Conservation (phyloP, 2,797 vertebrate species). For the Thunnus albacares region DNA sequence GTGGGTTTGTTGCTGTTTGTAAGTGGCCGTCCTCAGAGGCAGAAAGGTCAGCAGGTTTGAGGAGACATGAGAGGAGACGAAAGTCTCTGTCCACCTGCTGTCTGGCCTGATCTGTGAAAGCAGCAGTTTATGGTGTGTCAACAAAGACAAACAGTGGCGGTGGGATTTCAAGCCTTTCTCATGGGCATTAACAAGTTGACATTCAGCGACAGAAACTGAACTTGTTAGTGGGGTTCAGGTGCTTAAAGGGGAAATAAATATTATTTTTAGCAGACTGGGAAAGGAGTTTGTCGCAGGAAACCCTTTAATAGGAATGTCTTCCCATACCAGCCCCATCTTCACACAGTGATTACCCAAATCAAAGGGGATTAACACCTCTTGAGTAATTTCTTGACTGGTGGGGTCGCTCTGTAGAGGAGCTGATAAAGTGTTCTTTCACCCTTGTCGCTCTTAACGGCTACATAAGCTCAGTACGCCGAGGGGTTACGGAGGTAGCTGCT, state of each 20-base stretch:
- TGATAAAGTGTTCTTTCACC: slow-evolving; percentile 70
- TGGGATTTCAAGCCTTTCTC: slow-evolving; percentile 15
- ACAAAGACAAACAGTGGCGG: slow-evolving; percentile 36
- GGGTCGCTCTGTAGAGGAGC: slow-evolving; percentile 50
- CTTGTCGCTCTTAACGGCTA: slow-evolving; percentile 51
- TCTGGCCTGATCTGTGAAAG: slow-evolving; percentile 36
- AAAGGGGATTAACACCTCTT: slow-evolving; percentile 64
- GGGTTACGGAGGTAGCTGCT: slow-evolving; percentile 46
- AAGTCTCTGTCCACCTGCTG: slow-evolving; percentile 62
- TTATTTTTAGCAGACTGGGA: slow-evolving; percentile 24
- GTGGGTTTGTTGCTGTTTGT: slow-evolving; percentile 59
- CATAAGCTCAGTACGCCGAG: slow-evolving; percentile 39
- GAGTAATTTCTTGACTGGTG: slow-evolving; percentile 55
- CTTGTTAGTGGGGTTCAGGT: slow-evolving; percentile 13
- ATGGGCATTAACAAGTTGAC: slow-evolving; percentile 17
- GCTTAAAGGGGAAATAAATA: slow-evolving; percentile 32
- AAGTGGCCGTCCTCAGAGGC: slow-evolving; percentile 25
- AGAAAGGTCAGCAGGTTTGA: slow-evolving; percentile 64
- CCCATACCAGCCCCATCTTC: slow-evolving; percentile 38
- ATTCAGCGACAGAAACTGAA: slow-evolving; percentile 26
- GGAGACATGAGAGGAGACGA: slow-evolving; percentile 44
- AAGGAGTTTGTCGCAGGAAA: slow-evolving; percentile 24
- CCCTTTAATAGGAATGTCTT: slow-evolving; percentile 31
- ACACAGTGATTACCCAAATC: slow-evolving; percentile 67
- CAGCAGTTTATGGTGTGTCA: slow-evolving; percentile 52